Percentiles rank a stretch among this genome's conserved stretches.
Evolutionary conservation across 2,797 vertebrate species (phyloP).

Genomic region (Lagocephalus sceleratus): DNA sequence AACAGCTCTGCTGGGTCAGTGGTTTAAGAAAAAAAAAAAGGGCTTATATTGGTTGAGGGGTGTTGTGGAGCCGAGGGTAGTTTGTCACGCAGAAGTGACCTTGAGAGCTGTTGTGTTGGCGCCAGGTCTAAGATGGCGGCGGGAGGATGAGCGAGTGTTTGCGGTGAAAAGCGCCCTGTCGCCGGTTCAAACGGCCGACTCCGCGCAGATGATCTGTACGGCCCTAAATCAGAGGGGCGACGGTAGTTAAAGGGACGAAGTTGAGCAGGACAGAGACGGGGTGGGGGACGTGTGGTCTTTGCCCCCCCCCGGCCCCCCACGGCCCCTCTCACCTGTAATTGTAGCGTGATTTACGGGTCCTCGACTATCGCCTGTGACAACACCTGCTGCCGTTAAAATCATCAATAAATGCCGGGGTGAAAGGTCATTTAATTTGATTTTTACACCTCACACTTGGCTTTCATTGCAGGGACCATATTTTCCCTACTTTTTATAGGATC

Average conservation of each 20-base stretch:
- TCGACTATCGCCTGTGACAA: slow-evolving; percentile 74
- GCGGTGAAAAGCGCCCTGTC: slow-evolving; percentile 43
- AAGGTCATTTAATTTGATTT: slow-evolving; percentile 84
- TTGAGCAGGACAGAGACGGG: slow-evolving; percentile 36
- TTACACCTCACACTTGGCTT: slow-evolving; percentile 77
- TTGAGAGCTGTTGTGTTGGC: slow-evolving; percentile 66
- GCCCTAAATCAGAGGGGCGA: slow-evolving; percentile 66
- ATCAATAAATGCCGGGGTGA: slow-evolving; percentile 80
- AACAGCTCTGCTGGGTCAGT: slow-evolving; percentile 64
- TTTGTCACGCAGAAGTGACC: slow-evolving; percentile 74
- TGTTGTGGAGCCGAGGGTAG: slow-evolving; percentile 50
- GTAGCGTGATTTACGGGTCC: slow-evolving; percentile 80
- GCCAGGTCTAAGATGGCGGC: slow-evolving; percentile 31
- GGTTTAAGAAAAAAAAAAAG: slow-evolving; percentile 42
- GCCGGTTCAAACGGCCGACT: slow-evolving; percentile 62
- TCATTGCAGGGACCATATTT: slow-evolving; percentile 72
- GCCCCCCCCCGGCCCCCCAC: slow-evolving; percentile 39
- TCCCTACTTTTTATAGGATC: slow-evolving; percentile 74
- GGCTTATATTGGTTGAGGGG: slow-evolving; percentile 65
- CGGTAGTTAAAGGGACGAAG: slow-evolving; percentile 54
- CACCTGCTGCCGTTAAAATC: slow-evolving; percentile 76
- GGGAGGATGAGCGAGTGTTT: slow-evolving; percentile 53
- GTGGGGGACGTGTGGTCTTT: slow-evolving; percentile 29
- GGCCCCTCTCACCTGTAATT: slow-evolving; percentile 69
- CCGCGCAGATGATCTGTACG: slow-evolving; percentile 42